Percentiles rank a stretch among this genome's conserved stretches.
These are phyloP conservation scores for Cephus rjabovi DNA, from an alignment of 2,888 invertebrate species.

Conservation along the genomic window DNA sequence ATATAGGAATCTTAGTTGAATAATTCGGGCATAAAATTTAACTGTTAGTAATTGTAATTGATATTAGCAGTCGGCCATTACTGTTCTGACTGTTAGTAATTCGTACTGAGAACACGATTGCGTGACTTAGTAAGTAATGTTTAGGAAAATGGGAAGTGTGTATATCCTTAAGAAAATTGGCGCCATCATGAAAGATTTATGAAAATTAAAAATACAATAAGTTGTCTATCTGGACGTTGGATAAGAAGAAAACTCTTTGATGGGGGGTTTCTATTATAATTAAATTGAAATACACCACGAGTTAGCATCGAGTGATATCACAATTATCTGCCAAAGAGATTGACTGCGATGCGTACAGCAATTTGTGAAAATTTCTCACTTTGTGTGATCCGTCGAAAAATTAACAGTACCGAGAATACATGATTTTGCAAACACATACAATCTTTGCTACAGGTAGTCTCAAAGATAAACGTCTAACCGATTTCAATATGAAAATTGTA, in stretches of 20 bases:
- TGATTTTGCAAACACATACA: background rate
- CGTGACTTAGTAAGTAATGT: background rate
- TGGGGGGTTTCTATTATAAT: background rate
- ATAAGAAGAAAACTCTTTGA: background rate
- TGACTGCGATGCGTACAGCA: slow-evolving; percentile 8
- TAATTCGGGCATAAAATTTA: background rate
- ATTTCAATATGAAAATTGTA: background rate
- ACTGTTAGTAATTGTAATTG: background rate
- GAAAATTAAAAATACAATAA: background rate
- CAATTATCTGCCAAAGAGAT: slow-evolving; percentile 22
- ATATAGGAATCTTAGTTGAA: background rate
- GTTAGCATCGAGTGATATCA: slow-evolving; percentile 14
- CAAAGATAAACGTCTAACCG: background rate
- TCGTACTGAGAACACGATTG: background rate
- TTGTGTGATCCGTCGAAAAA: background rate
- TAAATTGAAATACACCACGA: slow-evolving; percentile 8
- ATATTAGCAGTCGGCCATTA: background rate
- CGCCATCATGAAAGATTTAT: background rate
- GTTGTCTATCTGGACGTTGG: background rate
- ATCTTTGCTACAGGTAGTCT: background rate
- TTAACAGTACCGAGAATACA: background rate
- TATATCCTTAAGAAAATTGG: background rate
- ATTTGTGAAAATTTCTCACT: background rate
- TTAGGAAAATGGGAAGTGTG: background rate
- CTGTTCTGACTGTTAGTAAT: background rate